Conservation (phyloP, 2,113 vertebrate genomes). For the Struthidea cinerea region DNA sequence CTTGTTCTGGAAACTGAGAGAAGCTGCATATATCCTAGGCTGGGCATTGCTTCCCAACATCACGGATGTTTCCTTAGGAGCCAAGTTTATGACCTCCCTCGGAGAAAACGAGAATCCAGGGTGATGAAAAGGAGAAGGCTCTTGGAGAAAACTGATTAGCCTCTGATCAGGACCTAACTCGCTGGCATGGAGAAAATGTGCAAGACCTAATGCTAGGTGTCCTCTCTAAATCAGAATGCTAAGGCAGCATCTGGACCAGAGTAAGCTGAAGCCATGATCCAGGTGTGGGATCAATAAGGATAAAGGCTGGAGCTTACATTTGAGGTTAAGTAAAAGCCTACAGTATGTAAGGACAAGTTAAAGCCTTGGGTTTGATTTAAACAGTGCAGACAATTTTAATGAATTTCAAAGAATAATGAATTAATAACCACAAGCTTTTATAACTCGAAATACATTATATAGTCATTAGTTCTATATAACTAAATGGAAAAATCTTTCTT, state of each 20-base stretch:
- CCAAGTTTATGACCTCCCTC: background rate
- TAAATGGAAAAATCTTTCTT: conserved; percentile 56
- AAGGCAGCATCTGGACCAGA: background rate
- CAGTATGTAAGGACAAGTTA: background rate
- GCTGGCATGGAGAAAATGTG: background rate
- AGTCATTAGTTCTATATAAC: conserved; percentile 51
- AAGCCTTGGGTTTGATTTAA: conserved; percentile 19
- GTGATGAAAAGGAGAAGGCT: background rate
- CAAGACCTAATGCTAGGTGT: background rate
- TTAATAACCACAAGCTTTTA: conserved; percentile 55
- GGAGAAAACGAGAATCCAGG: background rate
- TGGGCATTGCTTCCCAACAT: background rate
- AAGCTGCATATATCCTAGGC: background rate
- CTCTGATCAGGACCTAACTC: background rate
- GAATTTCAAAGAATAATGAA: conserved; percentile 55
- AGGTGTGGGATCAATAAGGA: background rate
- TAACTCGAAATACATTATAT: conserved; percentile 31
- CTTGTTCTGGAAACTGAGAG: background rate
- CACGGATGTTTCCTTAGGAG: background rate
- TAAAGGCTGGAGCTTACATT: background rate
- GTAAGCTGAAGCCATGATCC: background rate
- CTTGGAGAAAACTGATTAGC: background rate
- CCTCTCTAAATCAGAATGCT: background rate
- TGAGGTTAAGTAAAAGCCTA: background rate
- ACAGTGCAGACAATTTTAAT: conserved; percentile 18